Conservation (phyloP, 2,797 vertebrate genomes). For the Rhyacichthys aspro region DNA sequence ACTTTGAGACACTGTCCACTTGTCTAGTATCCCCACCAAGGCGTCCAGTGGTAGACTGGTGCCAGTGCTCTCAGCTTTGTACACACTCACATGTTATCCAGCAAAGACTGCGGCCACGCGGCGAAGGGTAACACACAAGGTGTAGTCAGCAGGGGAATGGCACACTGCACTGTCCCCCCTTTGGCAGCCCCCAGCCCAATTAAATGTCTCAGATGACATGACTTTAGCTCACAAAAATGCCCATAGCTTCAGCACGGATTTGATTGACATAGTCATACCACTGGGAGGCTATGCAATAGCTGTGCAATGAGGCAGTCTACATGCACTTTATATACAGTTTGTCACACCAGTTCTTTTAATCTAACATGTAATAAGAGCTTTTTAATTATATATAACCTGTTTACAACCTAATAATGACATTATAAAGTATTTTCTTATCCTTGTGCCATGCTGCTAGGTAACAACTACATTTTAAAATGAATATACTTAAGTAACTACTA, state of each 20-base stretch:
- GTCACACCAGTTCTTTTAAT: too few relatives aligned
- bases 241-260: constrained; percentile 82
- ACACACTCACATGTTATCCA: constrained; percentile 42
- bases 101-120: constrained; percentile 45
- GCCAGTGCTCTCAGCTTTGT: constrained; percentile 40
- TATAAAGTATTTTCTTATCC: too few relatives aligned
- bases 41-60: constrained; percentile 7
- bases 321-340: background rate
- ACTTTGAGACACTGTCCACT: constrained; percentile 16
- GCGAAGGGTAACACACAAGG: constrained; percentile 73
- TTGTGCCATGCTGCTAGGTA: too few relatives aligned
- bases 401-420: too few relatives aligned
- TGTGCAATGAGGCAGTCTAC: constrained; percentile 77
- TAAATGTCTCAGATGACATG: constrained; percentile 94
- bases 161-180: constrained; percentile 81
- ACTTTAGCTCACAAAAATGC: constrained; percentile 95
- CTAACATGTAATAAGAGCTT: too few relatives aligned
- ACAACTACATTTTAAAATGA: too few relatives aligned
- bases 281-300: constrained; percentile 72
- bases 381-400: too few relatives aligned
- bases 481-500: too few relatives aligned
- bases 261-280: constrained; percentile 83
- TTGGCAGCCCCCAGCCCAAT: constrained; percentile 86
- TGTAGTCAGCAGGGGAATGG: constrained; percentile 86
- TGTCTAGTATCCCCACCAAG: background rate